A percentile compares a stretch with the other conserved stretches of the same genome.
Conservation (phyloP, 2,113 vertebrate genomes). For the Nymphicus hollandicus region DNA sequence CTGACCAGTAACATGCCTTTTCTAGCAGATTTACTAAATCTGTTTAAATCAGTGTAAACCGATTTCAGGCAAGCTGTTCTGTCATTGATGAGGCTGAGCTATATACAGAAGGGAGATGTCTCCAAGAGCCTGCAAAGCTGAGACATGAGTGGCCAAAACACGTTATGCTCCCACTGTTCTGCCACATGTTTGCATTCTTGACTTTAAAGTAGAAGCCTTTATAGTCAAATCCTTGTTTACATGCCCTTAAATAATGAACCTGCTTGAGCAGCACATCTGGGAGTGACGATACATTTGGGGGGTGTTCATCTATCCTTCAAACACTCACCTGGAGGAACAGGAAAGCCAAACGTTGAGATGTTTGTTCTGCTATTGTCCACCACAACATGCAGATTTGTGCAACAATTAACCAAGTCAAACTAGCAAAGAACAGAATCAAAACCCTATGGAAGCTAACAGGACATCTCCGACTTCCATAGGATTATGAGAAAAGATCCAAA, state of each 20-base stretch:
- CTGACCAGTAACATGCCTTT: not conserved
- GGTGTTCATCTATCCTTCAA: not conserved
- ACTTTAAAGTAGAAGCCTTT: not conserved
- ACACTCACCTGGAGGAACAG: not conserved
- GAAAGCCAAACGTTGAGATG: fast-evolving
- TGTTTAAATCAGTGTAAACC: not conserved
- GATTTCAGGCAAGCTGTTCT: not conserved
- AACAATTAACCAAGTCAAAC: not conserved
- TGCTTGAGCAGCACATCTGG: not conserved
- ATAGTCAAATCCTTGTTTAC: not conserved
- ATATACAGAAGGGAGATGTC: not conserved
- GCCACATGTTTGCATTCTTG: not conserved
- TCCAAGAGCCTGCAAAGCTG: not conserved
- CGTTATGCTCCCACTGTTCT: not conserved
- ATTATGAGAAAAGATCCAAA: not conserved
- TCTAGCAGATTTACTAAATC: not conserved
- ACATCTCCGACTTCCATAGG: not conserved
- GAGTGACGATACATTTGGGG: not conserved
- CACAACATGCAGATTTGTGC: not conserved
- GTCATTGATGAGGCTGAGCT: not conserved
- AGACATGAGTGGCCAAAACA: not conserved
- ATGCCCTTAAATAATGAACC: not conserved
- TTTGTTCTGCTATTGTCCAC: not conserved
- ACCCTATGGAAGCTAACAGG: not conserved
- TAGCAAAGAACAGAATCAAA: not conserved